Evolutionary conservation across 2,797 vertebrate species (phyloP).

Genomic region (Periophthalmus magnuspinnatus): DNA sequence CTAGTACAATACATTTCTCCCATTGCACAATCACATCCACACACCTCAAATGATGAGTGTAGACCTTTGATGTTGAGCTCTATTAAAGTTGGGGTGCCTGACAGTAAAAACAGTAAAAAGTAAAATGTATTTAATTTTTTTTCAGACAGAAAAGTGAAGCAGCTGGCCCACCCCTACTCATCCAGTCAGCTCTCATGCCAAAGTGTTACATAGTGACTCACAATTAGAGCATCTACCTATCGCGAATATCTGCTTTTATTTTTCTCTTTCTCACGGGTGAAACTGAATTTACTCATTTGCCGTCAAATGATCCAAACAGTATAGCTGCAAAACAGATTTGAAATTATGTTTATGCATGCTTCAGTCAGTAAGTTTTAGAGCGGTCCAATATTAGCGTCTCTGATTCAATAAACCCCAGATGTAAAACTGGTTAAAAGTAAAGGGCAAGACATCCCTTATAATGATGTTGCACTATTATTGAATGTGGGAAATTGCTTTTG

Average conservation of each 20-base stretch:
- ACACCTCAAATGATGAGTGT: constrained; percentile 47
- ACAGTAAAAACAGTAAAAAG: no score
- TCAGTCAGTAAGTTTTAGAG: background rate
- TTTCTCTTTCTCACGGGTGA: no score
- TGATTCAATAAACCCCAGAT: background rate
- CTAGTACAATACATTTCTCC: background rate
- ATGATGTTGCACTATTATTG: background rate
- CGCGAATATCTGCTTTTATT: no score
- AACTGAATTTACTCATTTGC: constrained; percentile 7
- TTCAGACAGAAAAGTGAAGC: no score
- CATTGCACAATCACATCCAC: constrained; percentile 9
- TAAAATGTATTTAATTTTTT: no score
- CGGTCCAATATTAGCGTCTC: background rate
- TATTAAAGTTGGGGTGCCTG: constrained; percentile 22
- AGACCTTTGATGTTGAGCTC: constrained; percentile 54
- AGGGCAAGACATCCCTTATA: background rate
- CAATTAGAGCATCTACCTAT: no score
- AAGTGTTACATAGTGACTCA: no score
- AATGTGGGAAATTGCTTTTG: background rate
- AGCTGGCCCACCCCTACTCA: no score
- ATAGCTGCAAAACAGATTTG: constrained; percentile 12
- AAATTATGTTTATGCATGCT: background rate
- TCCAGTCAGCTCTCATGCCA: no score
- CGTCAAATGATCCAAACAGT: constrained; percentile 35
- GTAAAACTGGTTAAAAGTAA: background rate